phyloP scores from a whole-genome alignment of 2,113 vertebrate species.

The Talpa occidentalis region DNA sequence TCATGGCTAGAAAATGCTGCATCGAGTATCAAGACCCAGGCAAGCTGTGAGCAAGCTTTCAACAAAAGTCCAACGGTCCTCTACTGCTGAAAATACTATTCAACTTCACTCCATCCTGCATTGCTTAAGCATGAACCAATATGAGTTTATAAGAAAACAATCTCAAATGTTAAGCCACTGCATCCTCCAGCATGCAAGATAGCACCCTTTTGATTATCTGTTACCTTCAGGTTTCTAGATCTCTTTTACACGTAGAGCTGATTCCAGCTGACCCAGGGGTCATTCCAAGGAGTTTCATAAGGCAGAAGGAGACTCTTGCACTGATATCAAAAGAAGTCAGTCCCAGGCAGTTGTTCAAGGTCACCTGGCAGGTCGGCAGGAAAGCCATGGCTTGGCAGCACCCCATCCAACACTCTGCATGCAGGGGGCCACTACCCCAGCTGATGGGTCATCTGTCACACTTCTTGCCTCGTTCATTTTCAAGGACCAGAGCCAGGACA shows the following conservation, averaged over 20 bases:
- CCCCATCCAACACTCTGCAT: neutral
- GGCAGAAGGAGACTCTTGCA: neutral
- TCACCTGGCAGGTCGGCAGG: neutral
- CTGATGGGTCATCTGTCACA: neutral
- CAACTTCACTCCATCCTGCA: neutral
- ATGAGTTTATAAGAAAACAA: conserved; percentile 14
- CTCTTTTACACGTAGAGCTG: neutral
- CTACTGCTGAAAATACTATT: neutral
- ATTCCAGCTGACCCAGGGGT: neutral
- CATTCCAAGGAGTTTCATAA: neutral
- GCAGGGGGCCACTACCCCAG: neutral
- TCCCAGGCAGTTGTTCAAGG: conserved; percentile 8
- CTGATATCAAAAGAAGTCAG: neutral
- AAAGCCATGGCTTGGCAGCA: neutral
- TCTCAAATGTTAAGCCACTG: neutral
- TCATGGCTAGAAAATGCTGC: neutral
- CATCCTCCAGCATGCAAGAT: neutral
- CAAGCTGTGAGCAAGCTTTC: neutral
- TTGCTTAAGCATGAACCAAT: neutral
- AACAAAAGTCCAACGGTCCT: neutral
- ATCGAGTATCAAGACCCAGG: neutral
- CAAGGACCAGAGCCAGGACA: conserved; percentile 29
- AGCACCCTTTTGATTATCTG: neutral
- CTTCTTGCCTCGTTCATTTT: conserved; percentile 22
- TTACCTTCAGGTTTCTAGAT: neutral